Evolutionary conservation across 2,113 vertebrate species (phyloP), one percentile per base, ranked within the genome.

Genomic region (Corythornis cristatus): DNA sequence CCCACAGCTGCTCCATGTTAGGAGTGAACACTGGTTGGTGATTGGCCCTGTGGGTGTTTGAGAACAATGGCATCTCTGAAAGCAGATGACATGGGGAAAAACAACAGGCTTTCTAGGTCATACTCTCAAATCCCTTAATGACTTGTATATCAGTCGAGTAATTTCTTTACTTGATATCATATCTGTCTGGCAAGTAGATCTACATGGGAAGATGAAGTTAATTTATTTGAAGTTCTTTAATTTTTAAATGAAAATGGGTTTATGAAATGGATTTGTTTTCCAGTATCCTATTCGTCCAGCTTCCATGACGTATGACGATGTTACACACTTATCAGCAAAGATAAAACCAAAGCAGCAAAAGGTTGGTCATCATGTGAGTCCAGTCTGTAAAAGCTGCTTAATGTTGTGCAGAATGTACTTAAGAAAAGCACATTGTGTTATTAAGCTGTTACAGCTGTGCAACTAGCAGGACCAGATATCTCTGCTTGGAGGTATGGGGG

Each of bases 311-410:
- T 99, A 99, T 0, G 98, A 99, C 85, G 98, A 99, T 40, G 98
- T 98, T 90, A 98, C 98, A 10, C 99, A 99, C 94, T 97, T 99
- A 46, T 96, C 98, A 11, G 99, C 99, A 9, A 99, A 97, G 96
- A 99, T 99, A 97, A 99, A 99, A 96, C 99, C 99, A 78, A 99
- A 99, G 94, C 99, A 99, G 93, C 99, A 99, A 96, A 99, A 98
- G 98, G 99, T 99, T 80, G 70, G 93, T 92, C 21, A 22, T 54
- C 6, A 2, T 79, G 76, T 77, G 45, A 65, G 42, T 48, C 21
- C 43, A 74, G 72, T 74, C 40, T 62, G 10, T 73, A 33, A 35
- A 74, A 28, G 22, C 8, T 54, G 66, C 18, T 81, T 51, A 19
- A 4, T 48, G 5, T 50, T 67, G 58, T 76, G 29, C 11, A 79